Conservation (phyloP, 2,888 invertebrate genomes). For the Tinea trinotella region DNA sequence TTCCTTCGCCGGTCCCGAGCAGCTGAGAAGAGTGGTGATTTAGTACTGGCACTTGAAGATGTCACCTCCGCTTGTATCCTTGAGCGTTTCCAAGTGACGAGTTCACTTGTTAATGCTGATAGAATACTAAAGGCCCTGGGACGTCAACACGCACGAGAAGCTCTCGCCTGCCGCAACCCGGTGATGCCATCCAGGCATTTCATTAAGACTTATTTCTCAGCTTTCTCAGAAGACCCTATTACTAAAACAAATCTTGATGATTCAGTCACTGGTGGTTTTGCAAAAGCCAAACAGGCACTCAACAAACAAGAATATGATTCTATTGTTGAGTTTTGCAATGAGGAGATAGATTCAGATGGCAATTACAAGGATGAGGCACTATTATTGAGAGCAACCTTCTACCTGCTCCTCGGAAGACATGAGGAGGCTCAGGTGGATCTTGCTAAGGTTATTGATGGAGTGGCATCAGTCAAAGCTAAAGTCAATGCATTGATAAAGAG, state of each 20-base stretch:
- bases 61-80: conserved; percentile 93
- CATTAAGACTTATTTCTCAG: conserved; percentile 88
- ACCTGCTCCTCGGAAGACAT: conserved; percentile 83
- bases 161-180: conserved; percentile 77
- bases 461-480: conserved; percentile 75
- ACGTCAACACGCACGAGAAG: conserved; percentile 80
- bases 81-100: conserved; percentile 88
- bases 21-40: conserved; percentile 84
- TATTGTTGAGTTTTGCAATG: conserved; percentile 83
- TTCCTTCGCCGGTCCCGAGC: conserved; percentile 87
- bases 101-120: conserved; percentile 87
- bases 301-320: conserved; percentile 82
- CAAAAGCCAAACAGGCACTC: conserved; percentile 79
- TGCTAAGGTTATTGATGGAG: conserved; percentile 77
- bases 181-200: conserved; percentile 89
- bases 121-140: conserved; percentile 89
- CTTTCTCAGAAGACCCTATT: conserved; percentile 91
- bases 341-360: conserved; percentile 80
- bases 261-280: conserved; percentile 72
- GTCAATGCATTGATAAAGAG: conserved; percentile 92
- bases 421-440: conserved; percentile 81
- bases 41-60: conserved; percentile 89
- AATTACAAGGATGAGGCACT: conserved; percentile 79
- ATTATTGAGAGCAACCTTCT: conserved; percentile 88
- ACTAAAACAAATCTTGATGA: conserved; percentile 65